Evolutionary conservation across 2,888 invertebrate genomes (phyloP).

Genomic region (Tipula helvola): DNA sequence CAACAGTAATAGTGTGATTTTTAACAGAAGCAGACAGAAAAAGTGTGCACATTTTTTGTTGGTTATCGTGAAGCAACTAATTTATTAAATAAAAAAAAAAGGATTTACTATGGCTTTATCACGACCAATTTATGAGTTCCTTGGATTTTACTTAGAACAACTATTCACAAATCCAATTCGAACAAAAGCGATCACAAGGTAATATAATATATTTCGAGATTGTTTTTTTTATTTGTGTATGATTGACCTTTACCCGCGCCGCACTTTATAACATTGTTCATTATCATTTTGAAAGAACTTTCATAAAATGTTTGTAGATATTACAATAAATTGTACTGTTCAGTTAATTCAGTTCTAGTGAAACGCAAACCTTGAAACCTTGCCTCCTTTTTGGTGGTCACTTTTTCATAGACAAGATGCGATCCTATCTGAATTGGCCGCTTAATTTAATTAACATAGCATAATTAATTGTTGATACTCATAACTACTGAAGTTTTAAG

Average conservation of each 20-base stretch:
- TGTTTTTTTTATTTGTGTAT: not conserved
- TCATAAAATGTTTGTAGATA: not conserved
- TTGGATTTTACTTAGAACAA: constrained; percentile 61
- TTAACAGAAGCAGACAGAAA: not conserved
- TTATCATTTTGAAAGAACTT: not conserved
- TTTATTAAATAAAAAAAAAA: not conserved
- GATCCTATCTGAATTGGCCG: too few relatives aligned
- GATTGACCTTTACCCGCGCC: not conserved
- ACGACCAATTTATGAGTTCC: constrained; percentile 55
- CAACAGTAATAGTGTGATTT: not conserved
- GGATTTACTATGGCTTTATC: constrained; percentile 27
- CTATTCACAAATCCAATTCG: constrained; percentile 61
- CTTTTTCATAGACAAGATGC: too few relatives aligned
- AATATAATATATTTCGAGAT: constrained; percentile 22
- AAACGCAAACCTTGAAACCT: too few relatives aligned
- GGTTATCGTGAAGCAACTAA: not conserved
- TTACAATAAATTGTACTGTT: too few relatives aligned
- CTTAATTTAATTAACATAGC: too few relatives aligned
- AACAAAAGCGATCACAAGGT: constrained; percentile 73
- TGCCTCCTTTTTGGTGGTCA: too few relatives aligned
- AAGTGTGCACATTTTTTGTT: not conserved
- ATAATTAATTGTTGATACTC: too few relatives aligned
- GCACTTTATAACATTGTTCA: not conserved
- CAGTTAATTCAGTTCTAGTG: too few relatives aligned
- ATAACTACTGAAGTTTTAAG: too few relatives aligned